Percentiles rank a stretch among this genome's conserved stretches.
Evolutionary conservation across 1,140 invertebrate species (phyloP).

Genomic region (Meloidogyne chitwoodi): DNA sequence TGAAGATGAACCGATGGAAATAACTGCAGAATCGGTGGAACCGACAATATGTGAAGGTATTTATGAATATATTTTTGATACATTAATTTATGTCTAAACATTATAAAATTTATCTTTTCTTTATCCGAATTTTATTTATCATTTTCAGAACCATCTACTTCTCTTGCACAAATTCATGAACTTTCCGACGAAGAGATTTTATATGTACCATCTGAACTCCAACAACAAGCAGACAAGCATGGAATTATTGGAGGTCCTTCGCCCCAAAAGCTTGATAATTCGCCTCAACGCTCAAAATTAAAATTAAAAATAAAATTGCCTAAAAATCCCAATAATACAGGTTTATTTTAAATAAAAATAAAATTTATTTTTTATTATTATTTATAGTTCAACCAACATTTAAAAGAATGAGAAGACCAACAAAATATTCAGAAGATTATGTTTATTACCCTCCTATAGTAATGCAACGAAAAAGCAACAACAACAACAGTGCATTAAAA

Average conservation of each 20-base stretch:
- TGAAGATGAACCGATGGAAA: background rate
- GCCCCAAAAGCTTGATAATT: background rate
- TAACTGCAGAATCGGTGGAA: background rate
- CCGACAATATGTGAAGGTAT: background rate
- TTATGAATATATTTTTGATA: background rate
- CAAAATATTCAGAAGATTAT: constrained; percentile 5
- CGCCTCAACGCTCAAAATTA: background rate
- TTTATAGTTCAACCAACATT: background rate
- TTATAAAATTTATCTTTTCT: background rate
- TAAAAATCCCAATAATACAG: background rate
- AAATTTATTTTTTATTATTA: background rate
- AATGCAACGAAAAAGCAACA: too few species aligned
- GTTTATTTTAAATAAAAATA: background rate
- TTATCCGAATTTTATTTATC: too few species aligned
- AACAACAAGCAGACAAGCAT: background rate
- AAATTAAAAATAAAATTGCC: background rate
- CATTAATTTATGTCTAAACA: background rate
- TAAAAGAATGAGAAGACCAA: constrained; percentile 6
- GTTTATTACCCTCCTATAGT: background rate
- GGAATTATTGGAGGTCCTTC: background rate
- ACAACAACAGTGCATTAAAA: background rate
- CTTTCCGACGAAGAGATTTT: background rate
- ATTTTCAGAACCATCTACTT: background rate
- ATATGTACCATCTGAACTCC: background rate
- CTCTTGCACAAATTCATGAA: background rate